phyloP scores from a whole-genome alignment of 1,140 invertebrate species.

The Macrosteles quadrilineatus region DNA sequence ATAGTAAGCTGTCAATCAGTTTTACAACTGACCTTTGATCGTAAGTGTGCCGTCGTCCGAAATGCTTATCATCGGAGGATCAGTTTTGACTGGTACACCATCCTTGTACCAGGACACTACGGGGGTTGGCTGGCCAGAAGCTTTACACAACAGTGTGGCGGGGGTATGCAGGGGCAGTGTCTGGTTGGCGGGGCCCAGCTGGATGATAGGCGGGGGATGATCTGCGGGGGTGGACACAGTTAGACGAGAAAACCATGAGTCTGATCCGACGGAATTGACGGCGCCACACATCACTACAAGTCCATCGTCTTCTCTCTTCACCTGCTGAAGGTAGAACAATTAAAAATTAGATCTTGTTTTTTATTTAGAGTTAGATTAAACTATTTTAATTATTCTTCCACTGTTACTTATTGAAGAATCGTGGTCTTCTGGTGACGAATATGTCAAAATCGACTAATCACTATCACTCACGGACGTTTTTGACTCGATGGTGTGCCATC shows the following conservation, averaged over 20 bases:
- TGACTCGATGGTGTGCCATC: no score
- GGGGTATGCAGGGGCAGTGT: conserved; percentile 75
- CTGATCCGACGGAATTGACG: conserved; percentile 77
- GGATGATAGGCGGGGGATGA: conserved; percentile 84
- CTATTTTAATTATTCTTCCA: no score
- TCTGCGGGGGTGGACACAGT: conserved; percentile 75
- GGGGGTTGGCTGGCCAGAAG: conserved; percentile 72
- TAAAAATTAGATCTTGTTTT: no score
- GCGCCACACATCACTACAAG: conserved; percentile 76
- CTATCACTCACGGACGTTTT: no score
- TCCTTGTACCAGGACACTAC: conserved; percentile 85
- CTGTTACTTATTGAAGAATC: no score
- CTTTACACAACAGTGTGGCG: conserved; percentile 75
- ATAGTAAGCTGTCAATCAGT: no score
- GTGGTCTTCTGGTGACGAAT: no score
- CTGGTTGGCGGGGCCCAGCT: conserved; percentile 86
- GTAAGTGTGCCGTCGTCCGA: conserved; percentile 71
- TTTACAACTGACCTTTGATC: conserved; percentile 56
- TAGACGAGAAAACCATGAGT: conserved; percentile 70
- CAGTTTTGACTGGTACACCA: conserved; percentile 63
- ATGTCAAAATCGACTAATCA: no score
- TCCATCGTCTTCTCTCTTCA: conserved; percentile 62
- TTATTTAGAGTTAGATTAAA: no score
- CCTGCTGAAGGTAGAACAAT: conserved; percentile 53
- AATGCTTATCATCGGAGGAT: conserved; percentile 64